Conservation (phyloP, 2,113 vertebrate genomes). For the Cromileptes altivelis region DNA sequence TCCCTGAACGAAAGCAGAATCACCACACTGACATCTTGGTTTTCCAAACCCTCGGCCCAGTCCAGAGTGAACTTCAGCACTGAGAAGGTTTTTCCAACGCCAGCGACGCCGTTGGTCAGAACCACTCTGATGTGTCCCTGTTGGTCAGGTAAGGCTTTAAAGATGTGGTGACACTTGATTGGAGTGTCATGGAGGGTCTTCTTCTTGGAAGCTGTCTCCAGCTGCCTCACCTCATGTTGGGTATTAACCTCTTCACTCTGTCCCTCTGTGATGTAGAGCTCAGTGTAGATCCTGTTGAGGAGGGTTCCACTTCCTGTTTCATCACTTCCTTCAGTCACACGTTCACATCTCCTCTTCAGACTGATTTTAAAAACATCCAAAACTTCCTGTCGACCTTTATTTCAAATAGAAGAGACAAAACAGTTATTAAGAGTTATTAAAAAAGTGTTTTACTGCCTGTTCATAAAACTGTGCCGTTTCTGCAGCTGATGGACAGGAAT, state of each 20-base stretch:
- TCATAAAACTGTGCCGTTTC: too few relatives aligned
- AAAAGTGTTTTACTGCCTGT: too few relatives aligned
- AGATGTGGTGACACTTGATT: neutral
- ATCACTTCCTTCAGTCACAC: constrained; percentile 28
- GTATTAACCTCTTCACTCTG: constrained; percentile 20
- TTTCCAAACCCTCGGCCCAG: constrained; percentile 18
- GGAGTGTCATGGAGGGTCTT: neutral
- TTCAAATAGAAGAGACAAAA: neutral
- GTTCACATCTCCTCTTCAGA: constrained; percentile 13
- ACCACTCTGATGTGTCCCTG: neutral
- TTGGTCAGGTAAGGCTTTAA: neutral
- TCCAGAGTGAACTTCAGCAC: constrained; percentile 26
- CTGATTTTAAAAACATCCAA: neutral
- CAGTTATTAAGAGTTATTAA: too few relatives aligned
- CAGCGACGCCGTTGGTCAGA: neutral
- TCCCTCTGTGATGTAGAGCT: constrained; percentile 42
- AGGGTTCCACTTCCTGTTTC: constrained; percentile 19
- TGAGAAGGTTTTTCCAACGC: neutral
- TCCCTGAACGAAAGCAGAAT: too few relatives aligned
- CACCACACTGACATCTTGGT: constrained; percentile 9
- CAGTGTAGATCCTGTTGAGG: constrained; percentile 30
- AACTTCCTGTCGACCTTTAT: neutral
- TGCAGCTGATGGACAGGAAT: neutral
- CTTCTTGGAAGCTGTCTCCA: constrained; percentile 32
- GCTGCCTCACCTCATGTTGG: constrained; percentile 54